Conservation (phyloP, 2,888 invertebrate genomes). For the Alcis repandata region DNA sequence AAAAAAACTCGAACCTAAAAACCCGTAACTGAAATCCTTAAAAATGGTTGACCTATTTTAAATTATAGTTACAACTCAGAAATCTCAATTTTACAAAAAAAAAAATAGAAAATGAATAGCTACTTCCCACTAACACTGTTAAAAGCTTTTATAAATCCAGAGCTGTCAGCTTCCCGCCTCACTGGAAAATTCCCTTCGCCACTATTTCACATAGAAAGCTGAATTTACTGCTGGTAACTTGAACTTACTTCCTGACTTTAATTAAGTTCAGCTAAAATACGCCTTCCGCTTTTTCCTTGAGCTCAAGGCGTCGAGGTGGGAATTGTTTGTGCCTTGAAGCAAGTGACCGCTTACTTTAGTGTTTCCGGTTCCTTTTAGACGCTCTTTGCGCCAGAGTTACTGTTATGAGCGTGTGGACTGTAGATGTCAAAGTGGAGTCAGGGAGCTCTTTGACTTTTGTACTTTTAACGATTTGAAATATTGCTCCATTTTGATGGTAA, state of each 20-base stretch:
- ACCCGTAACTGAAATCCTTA: too few species aligned
- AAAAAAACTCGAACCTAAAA: too few species aligned
- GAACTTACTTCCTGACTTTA: constrained; percentile 40
- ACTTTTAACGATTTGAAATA: background rate
- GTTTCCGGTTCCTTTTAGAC: constrained; percentile 24
- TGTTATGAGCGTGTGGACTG: background rate
- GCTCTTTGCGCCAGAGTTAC: constrained; percentile 15
- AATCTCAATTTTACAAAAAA: too few species aligned
- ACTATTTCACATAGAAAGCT: constrained; percentile 38
- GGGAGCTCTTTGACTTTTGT: background rate
- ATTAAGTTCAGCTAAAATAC: constrained; percentile 41
- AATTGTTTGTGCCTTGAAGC: constrained; percentile 34
- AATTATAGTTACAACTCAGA: too few species aligned
- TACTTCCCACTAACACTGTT: background rate
- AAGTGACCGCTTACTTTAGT: constrained; percentile 35
- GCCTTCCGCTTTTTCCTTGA: constrained; percentile 37
- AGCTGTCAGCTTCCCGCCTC: constrained; percentile 18
- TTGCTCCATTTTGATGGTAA: too few species aligned
- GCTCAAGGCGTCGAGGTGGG: constrained; percentile 30
- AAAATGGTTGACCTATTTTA: too few species aligned
- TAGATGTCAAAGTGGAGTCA: constrained; percentile 4
- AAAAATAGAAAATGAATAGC: constrained; percentile 5
- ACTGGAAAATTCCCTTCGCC: constrained; percentile 28
- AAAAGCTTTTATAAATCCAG: constrained; percentile 23
- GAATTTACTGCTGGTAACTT: constrained; percentile 36